These are phyloP conservation scores for Schmidtea mediterranea DNA, from an alignment of 1,140 invertebrate species.

Conservation along the genomic window DNA sequence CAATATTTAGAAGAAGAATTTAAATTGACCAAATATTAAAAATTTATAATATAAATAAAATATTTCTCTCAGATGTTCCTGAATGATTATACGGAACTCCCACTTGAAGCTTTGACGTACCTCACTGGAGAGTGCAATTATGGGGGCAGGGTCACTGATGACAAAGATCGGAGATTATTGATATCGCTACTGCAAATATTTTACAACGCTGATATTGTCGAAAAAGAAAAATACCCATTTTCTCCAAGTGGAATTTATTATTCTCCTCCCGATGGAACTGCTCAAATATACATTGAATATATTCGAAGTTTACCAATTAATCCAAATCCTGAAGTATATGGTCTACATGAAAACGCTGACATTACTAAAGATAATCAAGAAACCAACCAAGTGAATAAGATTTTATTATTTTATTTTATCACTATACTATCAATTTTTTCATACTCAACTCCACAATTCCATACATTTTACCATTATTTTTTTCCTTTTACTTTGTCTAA, in stretches of 20 bases:
- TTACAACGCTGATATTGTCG: conserved; percentile 16
- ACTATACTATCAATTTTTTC: conserved; percentile 15
- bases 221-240: conserved; percentile 22
- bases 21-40: conserved; percentile 1
- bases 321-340: conserved; percentile 24
- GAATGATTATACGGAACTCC: conserved; percentile 26
- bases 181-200: conserved; percentile 19
- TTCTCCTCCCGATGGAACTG: conserved; percentile 30
- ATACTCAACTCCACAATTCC: conserved; percentile 23
- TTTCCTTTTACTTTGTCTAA: too few relatives aligned
- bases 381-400: conserved; percentile 31
- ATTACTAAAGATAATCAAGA: conserved; percentile 28
- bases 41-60: neutral
- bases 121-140: conserved; percentile 73
- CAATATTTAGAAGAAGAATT: too few relatives aligned
- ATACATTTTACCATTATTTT: conserved; percentile 41
- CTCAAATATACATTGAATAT: conserved; percentile 23
- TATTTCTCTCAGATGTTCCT: conserved; percentile 21
- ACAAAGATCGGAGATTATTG: conserved; percentile 25
- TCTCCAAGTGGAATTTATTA: conserved; percentile 41
- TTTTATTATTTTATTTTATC: conserved; percentile 24
- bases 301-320: conserved; percentile 19
- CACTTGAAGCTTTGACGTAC: conserved; percentile 23
- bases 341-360: conserved; percentile 27
- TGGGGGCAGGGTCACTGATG: conserved; percentile 34